Evolutionary conservation across 2,113 vertebrate species (phyloP), one percentile per base, ranked within the genome.

Genomic region (Tylochromis polylepis): DNA sequence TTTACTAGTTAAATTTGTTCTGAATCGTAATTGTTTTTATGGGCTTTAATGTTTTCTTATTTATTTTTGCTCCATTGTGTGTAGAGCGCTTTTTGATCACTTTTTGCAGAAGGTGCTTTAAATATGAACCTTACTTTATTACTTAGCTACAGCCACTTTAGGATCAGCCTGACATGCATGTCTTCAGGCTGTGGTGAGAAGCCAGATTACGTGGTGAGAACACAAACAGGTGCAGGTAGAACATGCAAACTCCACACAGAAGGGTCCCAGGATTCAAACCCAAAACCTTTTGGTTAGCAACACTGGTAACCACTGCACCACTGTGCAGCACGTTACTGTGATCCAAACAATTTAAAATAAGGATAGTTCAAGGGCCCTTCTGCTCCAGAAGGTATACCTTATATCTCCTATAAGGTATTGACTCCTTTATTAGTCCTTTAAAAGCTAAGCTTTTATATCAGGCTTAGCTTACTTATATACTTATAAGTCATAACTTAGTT

Each of bases 401-500:
- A n/a, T n/a, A n/a, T 49, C 41, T 70, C 27, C 38, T 72, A 27
- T 46, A 18, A 72, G 22, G 1, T 72, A 72, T 46, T 72, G 22
- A 14, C 38, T 27, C 38, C n/a, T n/a, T n/a, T 46, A 27, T 46
- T 72, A 43, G 22, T 11, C 67, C 67, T 72, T 67, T 67, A 41
- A 14, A 67, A 41, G 62, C 34, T 67, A 22, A 41, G 38, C 65
- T 16, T 15, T 22, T 72, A 18, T 49, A 75, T 49, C 67, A 75
- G 70, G 27, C 70, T 75, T 75, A 20, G 41, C 9, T 75, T 75
- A 49, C 70, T 49, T 75, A 20, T 49, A 75, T 75, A 49, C 4
- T 6, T 75, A 31, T 31, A 75, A 75, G 15, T 51, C 6, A 75
- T 51, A 51, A 43, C 70, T 75, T 34, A 77, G 46, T 51, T 31